phyloP scores from a whole-genome alignment of 2,888 invertebrate genomes.

The Lochmaea capreae region DNA sequence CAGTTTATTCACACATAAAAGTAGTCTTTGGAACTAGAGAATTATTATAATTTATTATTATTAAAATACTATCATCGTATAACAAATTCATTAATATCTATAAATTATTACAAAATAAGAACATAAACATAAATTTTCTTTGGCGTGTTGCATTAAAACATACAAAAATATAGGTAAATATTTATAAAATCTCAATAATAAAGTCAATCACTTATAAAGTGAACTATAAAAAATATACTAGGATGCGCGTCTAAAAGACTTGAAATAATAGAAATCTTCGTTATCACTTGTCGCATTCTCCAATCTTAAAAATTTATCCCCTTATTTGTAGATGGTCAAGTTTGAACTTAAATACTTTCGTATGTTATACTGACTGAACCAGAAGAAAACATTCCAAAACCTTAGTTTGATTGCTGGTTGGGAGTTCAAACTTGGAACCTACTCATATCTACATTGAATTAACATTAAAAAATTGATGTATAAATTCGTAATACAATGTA shows the following conservation, averaged over 20 bases:
- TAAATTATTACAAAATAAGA: conserved; percentile 30
- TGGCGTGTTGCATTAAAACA: conserved; percentile 13
- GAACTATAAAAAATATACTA: neutral
- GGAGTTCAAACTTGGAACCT: no score
- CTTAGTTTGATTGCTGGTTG: no score
- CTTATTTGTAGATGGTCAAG: neutral
- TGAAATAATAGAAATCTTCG: no score
- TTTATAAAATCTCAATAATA: neutral
- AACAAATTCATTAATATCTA: conserved; percentile 2
- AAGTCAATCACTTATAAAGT: conserved; percentile 14
- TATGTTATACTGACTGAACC: neutral
- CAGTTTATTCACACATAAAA: conserved; percentile 8
- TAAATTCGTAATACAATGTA: no score
- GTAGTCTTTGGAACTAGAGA: conserved; percentile 32
- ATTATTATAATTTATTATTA: neutral
- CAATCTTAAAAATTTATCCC: neutral
- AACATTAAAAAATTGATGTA: no score
- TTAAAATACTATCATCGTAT: conserved; percentile 22
- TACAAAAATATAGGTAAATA: conserved; percentile 18
- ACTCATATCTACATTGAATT: no score
- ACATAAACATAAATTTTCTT: conserved; percentile 21
- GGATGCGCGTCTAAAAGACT: no score
- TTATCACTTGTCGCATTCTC: neutral
- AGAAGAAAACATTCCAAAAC: neutral
- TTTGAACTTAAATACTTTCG: no score